Conservation (phyloP, 2,888 invertebrate species). For the Lepas anatifera region DNA sequence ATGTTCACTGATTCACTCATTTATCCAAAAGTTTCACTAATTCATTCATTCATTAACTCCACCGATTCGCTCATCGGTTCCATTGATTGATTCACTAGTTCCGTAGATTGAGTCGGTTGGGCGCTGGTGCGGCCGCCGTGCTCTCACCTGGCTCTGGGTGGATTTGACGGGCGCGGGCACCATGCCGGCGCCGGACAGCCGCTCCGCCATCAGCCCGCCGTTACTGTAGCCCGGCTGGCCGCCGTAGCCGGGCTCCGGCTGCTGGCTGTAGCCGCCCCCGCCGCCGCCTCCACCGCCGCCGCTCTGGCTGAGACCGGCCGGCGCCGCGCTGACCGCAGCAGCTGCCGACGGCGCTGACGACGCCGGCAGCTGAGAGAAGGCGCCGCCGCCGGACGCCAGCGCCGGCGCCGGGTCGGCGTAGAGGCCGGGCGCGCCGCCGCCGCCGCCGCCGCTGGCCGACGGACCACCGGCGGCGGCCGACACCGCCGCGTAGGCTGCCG, state of each 20-base stretch:
- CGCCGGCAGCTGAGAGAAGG: not conserved
- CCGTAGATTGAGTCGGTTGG: too few species aligned
- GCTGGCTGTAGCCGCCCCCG: not conserved
- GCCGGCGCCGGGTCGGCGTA: not conserved
- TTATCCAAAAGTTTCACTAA: too few species aligned
- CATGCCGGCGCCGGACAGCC: too few species aligned
- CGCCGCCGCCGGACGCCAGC: not conserved
- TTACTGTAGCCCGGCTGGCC: not conserved
- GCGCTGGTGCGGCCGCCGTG: not conserved
- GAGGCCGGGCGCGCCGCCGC: not conserved
- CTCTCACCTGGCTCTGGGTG: not conserved
- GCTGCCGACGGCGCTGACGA: not conserved
- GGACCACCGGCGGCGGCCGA: too few species aligned
- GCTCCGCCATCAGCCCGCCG: not conserved
- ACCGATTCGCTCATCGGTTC: too few species aligned
- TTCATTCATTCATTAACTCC: too few species aligned
- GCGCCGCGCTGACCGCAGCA: not conserved
- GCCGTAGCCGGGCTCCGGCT: not conserved
- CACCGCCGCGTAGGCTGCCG: too few species aligned
- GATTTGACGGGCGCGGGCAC: not conserved
- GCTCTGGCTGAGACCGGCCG: not conserved
- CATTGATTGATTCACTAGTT: too few species aligned
- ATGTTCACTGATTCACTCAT: too few species aligned
- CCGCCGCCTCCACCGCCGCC: not conserved
- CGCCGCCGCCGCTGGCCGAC: not conserved